These are phyloP conservation scores for Cyclura pinguis DNA, from an alignment of 2,797 vertebrate genomes.

Conservation along the genomic window DNA sequence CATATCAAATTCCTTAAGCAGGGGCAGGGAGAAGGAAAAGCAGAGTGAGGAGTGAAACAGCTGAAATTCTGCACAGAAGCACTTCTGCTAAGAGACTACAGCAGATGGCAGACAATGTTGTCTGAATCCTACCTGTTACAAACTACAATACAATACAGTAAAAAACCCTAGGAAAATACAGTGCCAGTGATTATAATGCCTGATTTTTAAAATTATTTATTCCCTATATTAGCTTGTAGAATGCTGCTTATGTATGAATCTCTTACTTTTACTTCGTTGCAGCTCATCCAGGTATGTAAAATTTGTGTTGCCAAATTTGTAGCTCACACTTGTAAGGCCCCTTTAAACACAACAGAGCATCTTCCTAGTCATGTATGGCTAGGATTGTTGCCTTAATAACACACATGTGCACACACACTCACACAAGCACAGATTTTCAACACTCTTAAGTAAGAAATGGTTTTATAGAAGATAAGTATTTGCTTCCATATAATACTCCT, in stretches of 20 bases:
- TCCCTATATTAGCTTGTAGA: not conserved
- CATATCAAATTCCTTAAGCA: not conserved
- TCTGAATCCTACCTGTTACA: not conserved
- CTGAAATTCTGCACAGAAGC: not conserved
- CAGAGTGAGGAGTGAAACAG: no score
- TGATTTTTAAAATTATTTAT: not conserved
- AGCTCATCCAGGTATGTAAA: not conserved
- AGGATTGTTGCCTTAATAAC: not conserved
- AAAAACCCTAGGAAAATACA: not conserved
- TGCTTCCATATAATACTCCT: not conserved
- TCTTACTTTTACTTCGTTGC: not conserved
- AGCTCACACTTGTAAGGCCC: not conserved
- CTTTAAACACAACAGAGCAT: not conserved
- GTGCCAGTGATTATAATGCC: not conserved
- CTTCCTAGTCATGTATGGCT: not conserved
- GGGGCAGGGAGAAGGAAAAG: no score
- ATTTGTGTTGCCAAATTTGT: not conserved
- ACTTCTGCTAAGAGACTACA: not conserved
- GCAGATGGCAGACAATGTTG: not conserved
- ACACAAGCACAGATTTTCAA: no score
- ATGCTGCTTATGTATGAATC: not conserved
- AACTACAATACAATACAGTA: not conserved
- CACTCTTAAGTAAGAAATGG: no score
- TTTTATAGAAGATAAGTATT: not conserved
- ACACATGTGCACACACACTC: no score